Conservation (phyloP, 2,888 invertebrate species). For the Drosophila vallismaia region DNA sequence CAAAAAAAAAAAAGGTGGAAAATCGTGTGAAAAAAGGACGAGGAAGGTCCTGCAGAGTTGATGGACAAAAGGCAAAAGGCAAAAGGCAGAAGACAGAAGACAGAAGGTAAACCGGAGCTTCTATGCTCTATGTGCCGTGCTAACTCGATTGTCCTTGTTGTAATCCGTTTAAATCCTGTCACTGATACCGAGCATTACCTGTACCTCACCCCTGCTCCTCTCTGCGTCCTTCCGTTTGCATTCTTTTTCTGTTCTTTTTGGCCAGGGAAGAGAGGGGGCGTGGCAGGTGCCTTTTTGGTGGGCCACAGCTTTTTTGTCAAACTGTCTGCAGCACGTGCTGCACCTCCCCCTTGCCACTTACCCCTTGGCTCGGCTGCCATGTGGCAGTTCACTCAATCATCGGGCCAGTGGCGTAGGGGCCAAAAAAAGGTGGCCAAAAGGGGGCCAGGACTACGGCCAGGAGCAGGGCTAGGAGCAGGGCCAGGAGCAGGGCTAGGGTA, state of each 20-base stretch:
- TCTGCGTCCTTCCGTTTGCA: conserved; percentile 13
- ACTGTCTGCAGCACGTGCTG: conserved; percentile 79
- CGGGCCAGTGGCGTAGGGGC: conserved; percentile 54
- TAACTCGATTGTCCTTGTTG: conserved; percentile 78
- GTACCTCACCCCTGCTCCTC: conserved; percentile 12
- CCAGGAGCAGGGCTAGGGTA: not conserved
- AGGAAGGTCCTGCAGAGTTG: not conserved
- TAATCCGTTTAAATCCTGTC: conserved; percentile 80
- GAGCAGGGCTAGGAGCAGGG: not conserved
- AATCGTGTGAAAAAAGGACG: conserved; percentile 10
- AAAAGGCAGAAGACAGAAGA: conserved; percentile 13
- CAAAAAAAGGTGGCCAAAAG: no score
- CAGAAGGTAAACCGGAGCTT: conserved; percentile 28
- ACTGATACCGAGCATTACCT: conserved; percentile 77
- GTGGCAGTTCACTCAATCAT: conserved; percentile 80
- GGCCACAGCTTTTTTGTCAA: conserved; percentile 78
- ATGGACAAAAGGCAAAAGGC: conserved; percentile 15
- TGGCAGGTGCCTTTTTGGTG: conserved; percentile 27
- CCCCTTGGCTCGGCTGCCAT: conserved; percentile 54
- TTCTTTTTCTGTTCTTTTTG: conserved; percentile 35
- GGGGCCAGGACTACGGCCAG: no score
- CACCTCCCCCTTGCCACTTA: conserved; percentile 14
- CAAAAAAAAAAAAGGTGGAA: conserved; percentile 8
- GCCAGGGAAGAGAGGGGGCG: not conserved
- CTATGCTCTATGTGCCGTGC: conserved; percentile 58